Conservation (phyloP, 2,888 invertebrate genomes). For the Anarsia innoxiella region DNA sequence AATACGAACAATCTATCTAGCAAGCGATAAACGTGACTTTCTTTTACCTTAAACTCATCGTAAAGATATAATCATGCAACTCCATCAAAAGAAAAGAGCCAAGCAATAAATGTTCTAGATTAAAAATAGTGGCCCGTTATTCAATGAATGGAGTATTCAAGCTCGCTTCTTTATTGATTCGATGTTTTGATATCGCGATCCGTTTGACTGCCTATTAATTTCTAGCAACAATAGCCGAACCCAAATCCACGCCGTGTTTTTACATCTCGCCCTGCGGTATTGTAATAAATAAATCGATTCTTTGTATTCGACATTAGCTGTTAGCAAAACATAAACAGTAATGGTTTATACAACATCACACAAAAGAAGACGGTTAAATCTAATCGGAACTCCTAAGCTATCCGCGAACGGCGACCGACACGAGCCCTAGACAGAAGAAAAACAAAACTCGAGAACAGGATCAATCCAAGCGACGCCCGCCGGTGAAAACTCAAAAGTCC, state of each 20-base stretch:
- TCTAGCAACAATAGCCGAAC: conserved; percentile 50
- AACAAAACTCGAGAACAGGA: conserved; percentile 58
- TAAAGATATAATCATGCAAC: conserved; percentile 6
- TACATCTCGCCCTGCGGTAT: conserved; percentile 48
- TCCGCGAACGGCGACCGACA: conserved; percentile 50
- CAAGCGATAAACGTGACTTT: conserved; percentile 7
- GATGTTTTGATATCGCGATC: conserved; percentile 59
- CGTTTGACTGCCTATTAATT: conserved; percentile 54
- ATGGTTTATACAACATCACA: conserved; percentile 5
- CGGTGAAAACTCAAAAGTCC: conserved; percentile 54
- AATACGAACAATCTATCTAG: conserved; percentile 7
- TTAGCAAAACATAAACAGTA: conserved; percentile 24
- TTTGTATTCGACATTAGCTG: conserved; percentile 46
- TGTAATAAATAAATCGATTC: conserved; percentile 61
- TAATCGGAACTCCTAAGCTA: conserved; percentile 62
- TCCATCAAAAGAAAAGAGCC: conserved; percentile 20
- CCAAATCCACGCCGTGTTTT: conserved; percentile 44
- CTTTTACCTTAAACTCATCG: conserved; percentile 17
- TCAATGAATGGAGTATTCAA: conserved; percentile 45
- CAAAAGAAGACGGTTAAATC: conserved; percentile 40
- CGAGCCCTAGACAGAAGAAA: conserved; percentile 65
- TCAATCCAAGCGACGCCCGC: conserved; percentile 44
- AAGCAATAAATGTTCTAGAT: conserved; percentile 34
- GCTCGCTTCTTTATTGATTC: conserved; percentile 56
- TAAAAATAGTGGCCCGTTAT: conserved; percentile 46